Percentiles rank a stretch among this genome's conserved stretches.
Conservation (phyloP, 2,797 vertebrate genomes). For the Erethizon dorsatum region DNA sequence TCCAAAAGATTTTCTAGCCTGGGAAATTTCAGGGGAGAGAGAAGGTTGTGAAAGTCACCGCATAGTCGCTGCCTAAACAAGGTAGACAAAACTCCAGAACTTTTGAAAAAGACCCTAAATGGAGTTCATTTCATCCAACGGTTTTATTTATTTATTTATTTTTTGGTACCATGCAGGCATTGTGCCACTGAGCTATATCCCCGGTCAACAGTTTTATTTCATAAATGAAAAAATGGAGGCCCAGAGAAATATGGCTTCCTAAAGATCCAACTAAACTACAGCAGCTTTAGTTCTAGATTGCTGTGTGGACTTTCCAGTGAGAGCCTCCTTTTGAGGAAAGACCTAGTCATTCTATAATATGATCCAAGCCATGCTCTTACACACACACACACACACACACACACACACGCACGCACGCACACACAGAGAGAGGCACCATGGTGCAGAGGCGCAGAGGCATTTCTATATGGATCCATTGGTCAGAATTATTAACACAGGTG, state of each 20-base stretch:
- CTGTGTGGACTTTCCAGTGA: not conserved
- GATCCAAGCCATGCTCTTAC: not conserved
- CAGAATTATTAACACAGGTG: conserved; percentile 66
- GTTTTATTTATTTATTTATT: not conserved
- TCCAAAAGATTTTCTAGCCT: not conserved
- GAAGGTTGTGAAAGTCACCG: not conserved
- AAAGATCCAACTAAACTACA: not conserved
- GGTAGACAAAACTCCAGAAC: not conserved
- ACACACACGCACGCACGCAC: not conserved
- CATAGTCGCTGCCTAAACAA: not conserved
- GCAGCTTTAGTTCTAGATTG: not conserved
- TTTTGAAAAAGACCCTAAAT: not conserved
- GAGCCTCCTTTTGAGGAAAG: conserved; percentile 28
- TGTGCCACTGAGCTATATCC: too few species aligned
- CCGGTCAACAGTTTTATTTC: not conserved
- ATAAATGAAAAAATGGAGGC: not conserved
- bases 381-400: not conserved
- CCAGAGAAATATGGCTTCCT: not conserved
- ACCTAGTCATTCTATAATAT: not conserved
- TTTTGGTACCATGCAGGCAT: too few species aligned
- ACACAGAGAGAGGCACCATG: not conserved
- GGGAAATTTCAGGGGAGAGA: conserved; percentile 19
- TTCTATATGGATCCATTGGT: conserved; percentile 19
- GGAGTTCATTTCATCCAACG: not conserved
- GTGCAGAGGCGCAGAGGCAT: not conserved